These are phyloP conservation scores for Sebastes matsubarae DNA, from an alignment of 2,797 vertebrate genomes.

Conservation along the genomic window DNA sequence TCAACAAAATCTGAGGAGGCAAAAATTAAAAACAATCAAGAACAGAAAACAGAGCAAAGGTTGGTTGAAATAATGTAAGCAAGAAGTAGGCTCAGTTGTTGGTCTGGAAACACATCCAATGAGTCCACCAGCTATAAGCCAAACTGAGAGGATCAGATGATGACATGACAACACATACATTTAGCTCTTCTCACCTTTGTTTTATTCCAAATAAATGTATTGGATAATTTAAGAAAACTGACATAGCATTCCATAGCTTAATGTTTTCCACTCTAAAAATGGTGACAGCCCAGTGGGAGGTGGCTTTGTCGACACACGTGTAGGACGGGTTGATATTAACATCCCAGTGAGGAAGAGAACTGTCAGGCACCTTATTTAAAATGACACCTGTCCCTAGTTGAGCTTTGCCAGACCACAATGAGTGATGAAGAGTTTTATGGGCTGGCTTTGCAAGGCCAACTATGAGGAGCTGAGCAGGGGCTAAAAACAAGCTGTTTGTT, in stretches of 20 bases:
- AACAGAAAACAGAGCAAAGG: not conserved
- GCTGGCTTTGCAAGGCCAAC: not conserved
- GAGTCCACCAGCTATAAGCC: not conserved
- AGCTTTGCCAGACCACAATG: not conserved
- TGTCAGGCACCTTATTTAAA: not conserved
- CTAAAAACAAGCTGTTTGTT: not conserved
- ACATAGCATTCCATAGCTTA: not conserved
- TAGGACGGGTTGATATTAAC: not conserved
- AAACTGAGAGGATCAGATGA: not conserved
- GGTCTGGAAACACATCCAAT: not conserved
- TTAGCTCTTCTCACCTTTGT: not conserved
- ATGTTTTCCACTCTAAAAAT: not conserved
- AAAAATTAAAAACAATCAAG: not conserved
- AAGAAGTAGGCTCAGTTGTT: not conserved
- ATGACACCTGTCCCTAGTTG: not conserved
- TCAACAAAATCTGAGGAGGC: not conserved
- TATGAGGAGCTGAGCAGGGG: not conserved
- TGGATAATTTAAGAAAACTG: too few relatives aligned
- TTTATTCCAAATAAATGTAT: not conserved
- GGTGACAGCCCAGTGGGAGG: not conserved
- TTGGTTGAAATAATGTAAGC: not conserved
- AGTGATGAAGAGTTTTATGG: not conserved
- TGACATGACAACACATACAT: too few relatives aligned
- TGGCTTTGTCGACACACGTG: not conserved
- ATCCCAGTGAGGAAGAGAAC: not conserved